Evolutionary conservation across 2,888 invertebrate genomes (phyloP).

Genomic region (Brenthis ino): DNA sequence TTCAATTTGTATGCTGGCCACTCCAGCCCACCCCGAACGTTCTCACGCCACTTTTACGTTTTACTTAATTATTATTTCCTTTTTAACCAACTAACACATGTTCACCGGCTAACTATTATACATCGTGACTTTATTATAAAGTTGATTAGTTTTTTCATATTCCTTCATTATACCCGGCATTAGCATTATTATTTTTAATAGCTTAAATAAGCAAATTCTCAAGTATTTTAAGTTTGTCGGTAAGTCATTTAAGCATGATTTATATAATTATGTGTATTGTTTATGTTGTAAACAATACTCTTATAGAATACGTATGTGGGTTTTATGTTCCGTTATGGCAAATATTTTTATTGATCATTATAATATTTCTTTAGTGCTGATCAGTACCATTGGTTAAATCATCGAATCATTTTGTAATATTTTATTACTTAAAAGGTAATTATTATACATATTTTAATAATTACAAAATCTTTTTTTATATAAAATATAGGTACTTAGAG

Average conservation of each 20-base stretch:
- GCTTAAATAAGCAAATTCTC: conserved; percentile 21
- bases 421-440: too few relatives aligned
- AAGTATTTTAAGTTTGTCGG: conserved; percentile 10
- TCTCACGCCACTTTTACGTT: conserved; percentile 72
- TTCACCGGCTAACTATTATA: conserved; percentile 57
- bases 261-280: not conserved
- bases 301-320: too few relatives aligned
- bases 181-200: conserved; percentile 34
- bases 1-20: conserved; percentile 51
- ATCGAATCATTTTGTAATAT: too few relatives aligned
- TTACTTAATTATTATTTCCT: conserved; percentile 75
- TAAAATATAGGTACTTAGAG: too few relatives aligned
- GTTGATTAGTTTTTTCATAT: conserved; percentile 38
- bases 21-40: conserved; percentile 66
- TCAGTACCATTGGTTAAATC: too few relatives aligned
- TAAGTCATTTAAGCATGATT: conserved; percentile 9
- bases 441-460: too few relatives aligned
- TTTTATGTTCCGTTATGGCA: too few relatives aligned
- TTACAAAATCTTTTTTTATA: too few relatives aligned
- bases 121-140: conserved; percentile 61
- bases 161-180: conserved; percentile 35
- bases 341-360: too few relatives aligned
- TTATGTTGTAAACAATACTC: too few relatives aligned
- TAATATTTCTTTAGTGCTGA: too few relatives aligned
- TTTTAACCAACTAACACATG: conserved; percentile 65